A percentile compares a stretch with the other conserved stretches of the same genome.
Evolutionary conservation across 2,888 invertebrate species (phyloP).

Genomic region (Microdon myrmicae): DNA sequence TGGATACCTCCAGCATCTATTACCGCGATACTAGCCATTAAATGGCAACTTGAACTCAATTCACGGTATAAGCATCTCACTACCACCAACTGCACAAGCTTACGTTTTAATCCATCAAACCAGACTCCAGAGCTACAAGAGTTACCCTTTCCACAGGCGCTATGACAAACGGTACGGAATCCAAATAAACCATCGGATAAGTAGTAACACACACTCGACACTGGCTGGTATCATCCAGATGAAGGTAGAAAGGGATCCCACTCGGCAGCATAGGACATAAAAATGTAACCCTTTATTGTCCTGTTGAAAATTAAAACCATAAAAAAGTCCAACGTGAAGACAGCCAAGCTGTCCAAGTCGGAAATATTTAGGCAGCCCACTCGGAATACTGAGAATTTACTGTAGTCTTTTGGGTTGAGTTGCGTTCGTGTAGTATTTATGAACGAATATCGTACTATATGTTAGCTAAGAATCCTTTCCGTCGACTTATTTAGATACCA

Average conservation of each 20-base stretch:
- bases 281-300: constrained; percentile 44
- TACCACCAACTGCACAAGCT: no score
- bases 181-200: constrained; percentile 18
- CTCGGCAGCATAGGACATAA: constrained; percentile 20
- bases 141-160: not conserved
- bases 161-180: constrained; percentile 7
- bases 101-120: constrained; percentile 47
- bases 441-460: constrained; percentile 15
- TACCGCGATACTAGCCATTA: no score
- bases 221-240: not conserved
- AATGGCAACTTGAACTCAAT: no score
- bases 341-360: not conserved
- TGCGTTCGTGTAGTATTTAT: constrained; percentile 44
- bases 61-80: no score
- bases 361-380: not conserved
- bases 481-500: constrained; percentile 20
- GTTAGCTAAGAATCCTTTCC: constrained; percentile 26
- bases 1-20: no score
- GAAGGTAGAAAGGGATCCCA: constrained; percentile 2
- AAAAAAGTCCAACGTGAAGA: constrained; percentile 30
- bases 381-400: constrained; percentile 6
- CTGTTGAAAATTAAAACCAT: constrained; percentile 51
- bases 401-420: constrained; percentile 26
- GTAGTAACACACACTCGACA: not conserved
- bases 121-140: constrained; percentile 20